Percentiles rank a stretch among this genome's conserved stretches.
Evolutionary conservation across 2,113 vertebrate species (phyloP).

Genomic region (Onychorhynchus coronatus): DNA sequence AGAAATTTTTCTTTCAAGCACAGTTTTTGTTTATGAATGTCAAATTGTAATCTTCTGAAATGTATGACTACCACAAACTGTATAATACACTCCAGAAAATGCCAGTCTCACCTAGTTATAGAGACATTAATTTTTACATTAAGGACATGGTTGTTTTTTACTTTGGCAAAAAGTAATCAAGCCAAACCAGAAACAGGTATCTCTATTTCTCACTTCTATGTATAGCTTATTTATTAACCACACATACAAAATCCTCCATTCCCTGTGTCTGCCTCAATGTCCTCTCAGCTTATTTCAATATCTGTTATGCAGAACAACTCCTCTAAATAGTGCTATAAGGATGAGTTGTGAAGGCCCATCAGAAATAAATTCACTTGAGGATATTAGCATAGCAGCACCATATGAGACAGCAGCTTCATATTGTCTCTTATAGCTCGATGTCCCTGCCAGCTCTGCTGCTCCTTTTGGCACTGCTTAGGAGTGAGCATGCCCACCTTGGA

Average conservation of each 20-base stretch:
- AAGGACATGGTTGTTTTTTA: not conserved
- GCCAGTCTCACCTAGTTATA: not conserved
- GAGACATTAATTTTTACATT: not conserved
- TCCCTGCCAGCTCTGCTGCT: not conserved
- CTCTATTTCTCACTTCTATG: not conserved
- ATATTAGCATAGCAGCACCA: fast-evolving
- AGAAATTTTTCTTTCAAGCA: not conserved
- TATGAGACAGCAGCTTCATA: not conserved
- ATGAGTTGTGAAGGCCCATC: not conserved
- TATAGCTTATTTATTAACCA: not conserved
- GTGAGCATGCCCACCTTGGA: not conserved
- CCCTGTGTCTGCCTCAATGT: not conserved
- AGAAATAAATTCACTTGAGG: not conserved
- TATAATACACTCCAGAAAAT: not conserved
- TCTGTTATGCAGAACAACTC: not conserved
- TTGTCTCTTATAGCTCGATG: not conserved
- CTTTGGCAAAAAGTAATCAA: not conserved
- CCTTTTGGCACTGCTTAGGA: not conserved
- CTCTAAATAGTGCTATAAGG: not conserved
- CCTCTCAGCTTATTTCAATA: not conserved
- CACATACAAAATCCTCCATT: not conserved
- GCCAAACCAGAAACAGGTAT: not conserved
- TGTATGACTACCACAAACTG: not conserved
- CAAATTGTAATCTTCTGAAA: not conserved
- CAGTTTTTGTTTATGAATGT: not conserved